A percentile compares a stretch with the other conserved stretches of the same genome.
phyloP scores from a whole-genome alignment of 2,113 vertebrate genomes.

The Theristicus caerulescens region DNA sequence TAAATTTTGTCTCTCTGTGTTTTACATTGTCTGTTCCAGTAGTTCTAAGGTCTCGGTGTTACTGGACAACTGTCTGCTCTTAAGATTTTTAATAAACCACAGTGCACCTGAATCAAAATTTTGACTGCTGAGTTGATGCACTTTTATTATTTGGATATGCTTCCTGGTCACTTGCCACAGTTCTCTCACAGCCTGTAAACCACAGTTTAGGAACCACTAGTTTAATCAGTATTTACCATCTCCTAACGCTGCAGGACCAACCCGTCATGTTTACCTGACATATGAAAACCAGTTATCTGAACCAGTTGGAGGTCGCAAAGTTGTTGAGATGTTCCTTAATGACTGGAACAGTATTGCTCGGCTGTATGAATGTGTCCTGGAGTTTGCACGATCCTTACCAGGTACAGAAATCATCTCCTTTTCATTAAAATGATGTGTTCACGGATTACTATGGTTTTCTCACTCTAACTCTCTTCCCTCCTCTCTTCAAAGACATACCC shows the following conservation, averaged over 20 bases:
- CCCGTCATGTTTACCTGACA: constrained; percentile 92
- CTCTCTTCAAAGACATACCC: constrained; percentile 85
- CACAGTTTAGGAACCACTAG: not conserved
- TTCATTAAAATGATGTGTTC: not conserved
- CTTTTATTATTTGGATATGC: not conserved
- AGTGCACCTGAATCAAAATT: not conserved
- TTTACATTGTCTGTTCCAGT: not conserved
- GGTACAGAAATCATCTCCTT: constrained; percentile 70
- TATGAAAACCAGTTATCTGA: constrained; percentile 97
- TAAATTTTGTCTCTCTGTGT: not conserved
- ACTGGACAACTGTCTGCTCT: not conserved
- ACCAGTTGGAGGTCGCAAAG: constrained; percentile 94
- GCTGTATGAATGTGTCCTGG: constrained; percentile 95
- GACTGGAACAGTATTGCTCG: constrained; percentile 96
- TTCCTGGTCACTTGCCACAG: not conserved
- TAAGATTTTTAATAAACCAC: not conserved
- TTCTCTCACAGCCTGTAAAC: not conserved
- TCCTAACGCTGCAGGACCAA: constrained; percentile 80
- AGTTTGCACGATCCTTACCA: constrained; percentile 90
- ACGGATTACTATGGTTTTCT: not conserved
- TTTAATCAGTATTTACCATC: not conserved
- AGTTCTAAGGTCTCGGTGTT: not conserved
- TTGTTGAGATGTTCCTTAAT: constrained; percentile 98
- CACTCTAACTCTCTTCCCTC: not conserved
- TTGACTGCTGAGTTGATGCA: not conserved